These are phyloP conservation scores for Cheilosia impressa DNA, from an alignment of 2,888 invertebrate species.

Conservation along the genomic window DNA sequence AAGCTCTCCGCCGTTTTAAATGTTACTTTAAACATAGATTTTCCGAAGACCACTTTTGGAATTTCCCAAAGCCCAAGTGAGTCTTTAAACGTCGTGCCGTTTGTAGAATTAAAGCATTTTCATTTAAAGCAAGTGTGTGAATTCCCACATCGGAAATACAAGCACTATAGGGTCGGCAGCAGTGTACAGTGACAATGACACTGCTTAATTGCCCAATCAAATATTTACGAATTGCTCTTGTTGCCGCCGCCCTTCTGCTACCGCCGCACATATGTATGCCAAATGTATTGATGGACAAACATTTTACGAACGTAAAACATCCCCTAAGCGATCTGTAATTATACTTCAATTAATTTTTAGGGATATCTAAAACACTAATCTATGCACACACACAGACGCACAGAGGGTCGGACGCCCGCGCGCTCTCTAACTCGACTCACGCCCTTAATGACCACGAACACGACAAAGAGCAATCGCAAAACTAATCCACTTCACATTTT, in stretches of 20 bases:
- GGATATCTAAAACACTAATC: slow-evolving; percentile 71
- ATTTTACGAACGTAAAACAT: slow-evolving; percentile 52
- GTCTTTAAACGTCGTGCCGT: background rate
- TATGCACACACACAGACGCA: slow-evolving; percentile 1
- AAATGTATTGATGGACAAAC: slow-evolving; percentile 28
- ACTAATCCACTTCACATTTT: slow-evolving; percentile 74
- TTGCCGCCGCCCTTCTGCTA: background rate
- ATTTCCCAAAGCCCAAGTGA: background rate
- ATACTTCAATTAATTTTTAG: slow-evolving; percentile 74
- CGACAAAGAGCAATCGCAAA: slow-evolving; percentile 74
- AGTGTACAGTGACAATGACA: slow-evolving; percentile 53
- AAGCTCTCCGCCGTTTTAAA: too few species aligned
- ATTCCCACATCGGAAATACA: slow-evolving; percentile 67
- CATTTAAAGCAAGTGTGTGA: slow-evolving; percentile 56
- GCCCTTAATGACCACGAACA: slow-evolving; percentile 72
- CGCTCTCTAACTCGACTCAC: slow-evolving; percentile 37
- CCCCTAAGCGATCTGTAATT: slow-evolving; percentile 68
- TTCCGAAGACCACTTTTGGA: too few species aligned
- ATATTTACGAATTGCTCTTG: slow-evolving; percentile 62
- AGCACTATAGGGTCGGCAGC: slow-evolving; percentile 9
- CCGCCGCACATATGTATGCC: background rate
- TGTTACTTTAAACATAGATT: too few species aligned
- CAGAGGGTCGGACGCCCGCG: background rate
- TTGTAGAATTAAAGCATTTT: slow-evolving; percentile 11
- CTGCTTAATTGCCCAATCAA: slow-evolving; percentile 72